Percentiles rank a stretch among this genome's conserved stretches.
phyloP scores from a whole-genome alignment of 2,888 invertebrate genomes.

The Crematogaster levior region DNA sequence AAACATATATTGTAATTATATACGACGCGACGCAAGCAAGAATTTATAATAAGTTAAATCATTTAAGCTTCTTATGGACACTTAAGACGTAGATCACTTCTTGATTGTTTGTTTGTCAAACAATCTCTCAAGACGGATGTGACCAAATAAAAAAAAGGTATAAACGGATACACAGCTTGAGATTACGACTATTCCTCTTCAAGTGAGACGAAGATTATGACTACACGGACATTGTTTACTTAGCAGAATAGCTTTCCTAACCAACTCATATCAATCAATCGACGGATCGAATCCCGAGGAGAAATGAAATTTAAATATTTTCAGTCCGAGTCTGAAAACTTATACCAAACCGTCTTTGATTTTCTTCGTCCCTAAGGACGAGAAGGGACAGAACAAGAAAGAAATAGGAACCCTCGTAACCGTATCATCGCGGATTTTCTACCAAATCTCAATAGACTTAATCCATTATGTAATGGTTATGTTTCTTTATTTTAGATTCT shows the following conservation, averaged over 20 bases:
- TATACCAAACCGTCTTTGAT: neutral
- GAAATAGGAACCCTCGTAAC: constrained; percentile 51
- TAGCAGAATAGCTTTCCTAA: constrained; percentile 20
- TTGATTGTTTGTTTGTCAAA: neutral
- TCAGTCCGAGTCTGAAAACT: neutral
- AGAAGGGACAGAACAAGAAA: neutral
- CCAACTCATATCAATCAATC: constrained; percentile 37
- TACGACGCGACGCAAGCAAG: neutral
- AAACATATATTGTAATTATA: neutral
- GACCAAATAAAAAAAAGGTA: neutral
- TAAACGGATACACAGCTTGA: neutral
- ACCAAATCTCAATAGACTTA: constrained; percentile 66
- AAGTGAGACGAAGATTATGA: neutral
- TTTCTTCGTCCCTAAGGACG: constrained; percentile 20
- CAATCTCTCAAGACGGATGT: neutral
- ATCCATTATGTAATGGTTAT: constrained; percentile 68
- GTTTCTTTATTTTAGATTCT: constrained; percentile 52
- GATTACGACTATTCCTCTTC: constrained; percentile 11
- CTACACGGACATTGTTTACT: too few relatives aligned
- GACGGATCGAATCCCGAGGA: neutral
- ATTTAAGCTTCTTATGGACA: neutral
- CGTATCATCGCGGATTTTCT: constrained; percentile 67
- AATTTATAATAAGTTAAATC: constrained; percentile 10
- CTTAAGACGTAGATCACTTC: neutral
- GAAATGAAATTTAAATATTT: neutral